Conservation (phyloP, 2,113 vertebrate species). For the Willisornis vidua region DNA sequence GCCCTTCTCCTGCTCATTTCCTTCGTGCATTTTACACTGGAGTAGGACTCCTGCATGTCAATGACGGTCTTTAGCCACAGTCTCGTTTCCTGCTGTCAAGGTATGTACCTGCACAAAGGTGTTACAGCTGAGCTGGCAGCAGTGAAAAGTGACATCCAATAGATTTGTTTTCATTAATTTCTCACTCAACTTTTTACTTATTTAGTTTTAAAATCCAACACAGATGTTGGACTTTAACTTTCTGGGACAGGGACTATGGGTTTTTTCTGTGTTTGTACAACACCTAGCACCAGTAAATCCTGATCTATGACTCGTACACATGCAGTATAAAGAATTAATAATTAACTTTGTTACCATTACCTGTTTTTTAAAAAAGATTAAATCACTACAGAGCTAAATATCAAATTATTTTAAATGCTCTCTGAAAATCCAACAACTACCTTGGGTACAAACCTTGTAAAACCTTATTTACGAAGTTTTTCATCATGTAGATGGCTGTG, state of each 20-base stretch:
- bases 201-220: not conserved
- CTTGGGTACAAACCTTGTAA: constrained; percentile 83
- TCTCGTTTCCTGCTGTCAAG: not conserved
- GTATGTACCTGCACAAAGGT: not conserved
- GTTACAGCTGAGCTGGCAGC: not conserved
- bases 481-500: constrained; percentile 88
- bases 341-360: constrained; percentile 25
- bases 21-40: not conserved
- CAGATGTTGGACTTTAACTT: constrained; percentile 40
- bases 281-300: not conserved
- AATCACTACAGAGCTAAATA: not conserved
- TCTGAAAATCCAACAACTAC: not conserved
- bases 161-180: not conserved
- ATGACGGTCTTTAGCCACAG: not conserved
- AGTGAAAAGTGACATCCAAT: not conserved
- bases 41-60: not conserved
- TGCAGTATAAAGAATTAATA: constrained; percentile 22
- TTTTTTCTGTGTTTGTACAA: constrained; percentile 13
- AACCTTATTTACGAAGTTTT: constrained; percentile 91
- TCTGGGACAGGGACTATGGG: not conserved
- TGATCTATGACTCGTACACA: not conserved
- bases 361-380: not conserved
- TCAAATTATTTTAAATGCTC: not conserved
- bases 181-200: not conserved
- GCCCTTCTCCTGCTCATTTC: not conserved